A percentile compares a stretch with the other conserved stretches of the same genome.
Evolutionary conservation across 2,113 vertebrate genomes (phyloP).

Genomic region (Heloderma charlesbogerti): DNA sequence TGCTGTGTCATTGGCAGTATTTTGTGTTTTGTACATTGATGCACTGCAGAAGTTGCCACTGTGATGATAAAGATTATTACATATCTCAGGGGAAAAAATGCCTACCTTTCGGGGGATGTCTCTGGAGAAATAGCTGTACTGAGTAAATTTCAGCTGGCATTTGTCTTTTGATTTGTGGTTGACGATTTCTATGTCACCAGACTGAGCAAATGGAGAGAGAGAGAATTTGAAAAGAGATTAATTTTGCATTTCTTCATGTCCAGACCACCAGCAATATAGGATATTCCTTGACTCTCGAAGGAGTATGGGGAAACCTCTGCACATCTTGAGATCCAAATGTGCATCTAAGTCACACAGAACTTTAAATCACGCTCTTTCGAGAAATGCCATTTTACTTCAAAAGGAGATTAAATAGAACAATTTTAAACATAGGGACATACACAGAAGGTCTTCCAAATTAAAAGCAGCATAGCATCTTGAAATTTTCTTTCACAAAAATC

Average conservation of each 20-base stretch:
- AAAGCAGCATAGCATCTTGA: background rate
- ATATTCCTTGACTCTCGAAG: too few relatives aligned
- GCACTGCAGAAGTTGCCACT: background rate
- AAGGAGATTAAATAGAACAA: background rate
- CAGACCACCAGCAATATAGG: too few relatives aligned
- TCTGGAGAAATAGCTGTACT: conserved; percentile 99
- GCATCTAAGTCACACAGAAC: background rate
- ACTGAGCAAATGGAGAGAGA: conserved; percentile 77
- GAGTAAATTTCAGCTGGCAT: conserved; percentile 97
- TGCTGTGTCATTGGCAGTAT: too few relatives aligned
- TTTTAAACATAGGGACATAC: background rate
- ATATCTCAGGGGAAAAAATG: background rate
- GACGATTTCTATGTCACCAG: conserved; percentile 97
- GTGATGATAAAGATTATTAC: background rate
- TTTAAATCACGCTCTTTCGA: background rate
- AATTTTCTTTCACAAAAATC: background rate
- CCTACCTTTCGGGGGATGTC: conserved; percentile 95
- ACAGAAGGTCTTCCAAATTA: background rate
- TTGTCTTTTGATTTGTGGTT: conserved; percentile 97
- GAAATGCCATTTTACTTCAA: background rate
- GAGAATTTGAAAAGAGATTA: conserved; percentile 32
- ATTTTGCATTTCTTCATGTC: background rate
- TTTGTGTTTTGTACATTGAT: background rate
- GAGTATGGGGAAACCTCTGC: too few relatives aligned
- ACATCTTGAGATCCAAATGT: background rate